A percentile compares a stretch with the other conserved stretches of the same genome.
These are phyloP conservation scores for Drosophila hamatofila DNA, from an alignment of 2,888 invertebrate species.

Conservation along the genomic window DNA sequence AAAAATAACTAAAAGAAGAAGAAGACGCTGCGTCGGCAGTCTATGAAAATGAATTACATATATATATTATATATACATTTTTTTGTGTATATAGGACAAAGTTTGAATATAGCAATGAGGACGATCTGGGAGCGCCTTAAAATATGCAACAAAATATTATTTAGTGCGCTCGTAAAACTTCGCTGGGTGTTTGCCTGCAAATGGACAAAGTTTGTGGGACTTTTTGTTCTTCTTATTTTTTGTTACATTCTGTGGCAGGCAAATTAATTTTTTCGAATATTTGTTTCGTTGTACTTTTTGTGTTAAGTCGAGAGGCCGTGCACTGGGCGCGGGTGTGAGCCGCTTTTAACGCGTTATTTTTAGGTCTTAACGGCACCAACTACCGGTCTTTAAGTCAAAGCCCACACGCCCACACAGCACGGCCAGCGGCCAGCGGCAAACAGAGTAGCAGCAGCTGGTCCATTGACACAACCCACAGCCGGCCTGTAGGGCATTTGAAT, in stretches of 20 bases:
- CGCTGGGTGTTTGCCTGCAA: constrained; percentile 51
- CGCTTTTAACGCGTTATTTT: constrained; percentile 50
- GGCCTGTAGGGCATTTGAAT: constrained; percentile 59
- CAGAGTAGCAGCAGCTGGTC: constrained; percentile 8
- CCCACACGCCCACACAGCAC: constrained; percentile 19
- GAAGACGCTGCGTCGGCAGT: constrained; percentile 48
- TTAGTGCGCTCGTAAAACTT: constrained; percentile 68
- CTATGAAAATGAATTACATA: constrained; percentile 70
- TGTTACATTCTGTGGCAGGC: constrained; percentile 27
- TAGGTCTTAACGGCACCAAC: constrained; percentile 32
- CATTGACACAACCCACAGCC: constrained; percentile 44
- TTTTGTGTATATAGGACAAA: constrained; percentile 19
- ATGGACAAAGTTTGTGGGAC: constrained; percentile 60
- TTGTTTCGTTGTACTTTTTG: constrained; percentile 12
- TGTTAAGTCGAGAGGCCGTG: constrained; percentile 19
- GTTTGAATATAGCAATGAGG: constrained; percentile 40
- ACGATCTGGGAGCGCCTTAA: constrained; percentile 38
- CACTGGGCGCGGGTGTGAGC: neutral
- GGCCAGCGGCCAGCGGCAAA: neutral
- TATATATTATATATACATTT: constrained; percentile 23
- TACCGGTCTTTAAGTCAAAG: constrained; percentile 54
- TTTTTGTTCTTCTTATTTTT: constrained; percentile 30
- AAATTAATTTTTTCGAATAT: constrained; percentile 54
- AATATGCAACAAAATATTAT: constrained; percentile 74
- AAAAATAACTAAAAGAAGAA: neutral